Evolutionary conservation across 2,888 invertebrate genomes (phyloP).

Genomic region (Aphodius granarius): DNA sequence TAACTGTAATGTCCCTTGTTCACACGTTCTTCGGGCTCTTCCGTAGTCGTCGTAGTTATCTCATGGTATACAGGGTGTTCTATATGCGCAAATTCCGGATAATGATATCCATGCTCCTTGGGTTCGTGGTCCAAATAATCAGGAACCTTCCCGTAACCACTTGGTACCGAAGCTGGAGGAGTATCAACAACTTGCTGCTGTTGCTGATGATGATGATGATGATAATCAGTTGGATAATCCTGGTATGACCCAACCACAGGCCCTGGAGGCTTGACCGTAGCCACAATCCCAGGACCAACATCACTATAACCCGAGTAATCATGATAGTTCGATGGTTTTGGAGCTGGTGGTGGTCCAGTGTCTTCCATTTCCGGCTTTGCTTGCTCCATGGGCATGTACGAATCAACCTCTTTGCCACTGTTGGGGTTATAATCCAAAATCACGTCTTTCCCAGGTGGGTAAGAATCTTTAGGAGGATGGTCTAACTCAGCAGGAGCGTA

Average conservation of each 20-base stretch:
- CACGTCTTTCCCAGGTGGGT: slow-evolving; percentile 10
- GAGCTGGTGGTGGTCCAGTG: neutral
- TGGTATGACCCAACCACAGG: slow-evolving; percentile 28
- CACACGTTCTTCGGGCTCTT: slow-evolving; percentile 60
- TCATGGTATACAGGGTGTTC: slow-evolving; percentile 51
- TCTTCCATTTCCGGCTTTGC: neutral
- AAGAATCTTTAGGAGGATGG: slow-evolving; percentile 21
- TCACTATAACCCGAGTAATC: slow-evolving; percentile 16
- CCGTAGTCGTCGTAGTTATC: slow-evolving; percentile 51
- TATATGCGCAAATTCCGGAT: slow-evolving; percentile 39
- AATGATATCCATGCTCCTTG: slow-evolving; percentile 26
- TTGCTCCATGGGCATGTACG: slow-evolving; percentile 5
- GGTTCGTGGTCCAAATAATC: slow-evolving; percentile 31
- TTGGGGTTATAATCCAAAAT: slow-evolving; percentile 10
- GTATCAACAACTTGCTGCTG: slow-evolving; percentile 22
- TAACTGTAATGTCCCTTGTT: slow-evolving; percentile 68
- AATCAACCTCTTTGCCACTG: slow-evolving; percentile 9
- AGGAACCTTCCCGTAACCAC: slow-evolving; percentile 26
- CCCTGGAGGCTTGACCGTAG: slow-evolving; percentile 28
- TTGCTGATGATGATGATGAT: slow-evolving; percentile 26
- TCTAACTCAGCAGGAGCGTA: slow-evolving; percentile 24
- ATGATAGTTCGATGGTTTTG: slow-evolving; percentile 10
- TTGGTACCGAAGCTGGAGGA: slow-evolving; percentile 23
- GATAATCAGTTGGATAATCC: slow-evolving; percentile 26
- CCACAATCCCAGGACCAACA: slow-evolving; percentile 29